Evolutionary conservation across 2,888 invertebrate genomes (phyloP).

Genomic region (Diploptera punctata): DNA sequence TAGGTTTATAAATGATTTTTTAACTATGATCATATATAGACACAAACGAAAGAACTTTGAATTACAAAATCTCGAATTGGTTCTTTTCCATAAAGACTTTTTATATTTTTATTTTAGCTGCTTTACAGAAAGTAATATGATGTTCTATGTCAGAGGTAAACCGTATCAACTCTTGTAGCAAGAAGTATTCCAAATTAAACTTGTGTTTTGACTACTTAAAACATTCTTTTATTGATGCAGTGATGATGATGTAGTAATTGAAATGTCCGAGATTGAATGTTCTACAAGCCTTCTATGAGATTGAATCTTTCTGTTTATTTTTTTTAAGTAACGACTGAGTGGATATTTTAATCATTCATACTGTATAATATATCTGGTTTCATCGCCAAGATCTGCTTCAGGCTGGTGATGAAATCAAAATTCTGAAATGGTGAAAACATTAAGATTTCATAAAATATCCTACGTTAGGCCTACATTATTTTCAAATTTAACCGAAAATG

Average conservation of each 20-base stretch:
- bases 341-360: too few relatives aligned
- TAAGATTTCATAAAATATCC: too few relatives aligned
- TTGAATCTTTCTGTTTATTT: too few relatives aligned
- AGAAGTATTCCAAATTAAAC: slow-evolving; percentile 5
- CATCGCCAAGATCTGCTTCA: too few relatives aligned
- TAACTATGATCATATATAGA: slow-evolving; percentile 25
- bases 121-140: slow-evolving; percentile 4
- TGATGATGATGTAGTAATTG: background rate
- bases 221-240: background rate
- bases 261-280: background rate
- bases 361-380: too few relatives aligned
- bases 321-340: too few relatives aligned
- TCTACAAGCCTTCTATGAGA: too few relatives aligned
- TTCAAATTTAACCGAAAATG: too few relatives aligned
- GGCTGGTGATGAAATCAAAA: too few relatives aligned
- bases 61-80: slow-evolving; percentile 32
- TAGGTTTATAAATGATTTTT: slow-evolving; percentile 38
- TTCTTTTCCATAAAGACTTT: slow-evolving; percentile 26
- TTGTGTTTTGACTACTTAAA: background rate
- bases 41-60: slow-evolving; percentile 31
- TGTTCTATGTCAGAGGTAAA: slow-evolving; percentile 12
- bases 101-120: slow-evolving; percentile 5
- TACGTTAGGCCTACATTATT: too few relatives aligned
- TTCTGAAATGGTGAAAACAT: too few relatives aligned
- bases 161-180: background rate